Conservation (phyloP, 2,113 vertebrate genomes). For the Varanus komodoensis region DNA sequence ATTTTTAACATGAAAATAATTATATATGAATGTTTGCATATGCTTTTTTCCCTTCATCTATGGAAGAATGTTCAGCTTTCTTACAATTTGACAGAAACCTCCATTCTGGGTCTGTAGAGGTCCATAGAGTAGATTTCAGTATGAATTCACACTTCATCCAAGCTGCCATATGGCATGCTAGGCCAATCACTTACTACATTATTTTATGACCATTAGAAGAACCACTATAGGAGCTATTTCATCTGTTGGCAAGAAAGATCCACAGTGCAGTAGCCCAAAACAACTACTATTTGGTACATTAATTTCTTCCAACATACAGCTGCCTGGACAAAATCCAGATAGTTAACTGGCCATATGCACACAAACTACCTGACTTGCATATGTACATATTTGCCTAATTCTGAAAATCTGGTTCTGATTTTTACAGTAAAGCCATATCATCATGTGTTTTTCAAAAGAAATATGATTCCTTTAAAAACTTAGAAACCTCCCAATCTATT, state of each 20-base stretch:
- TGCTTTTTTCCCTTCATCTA: background rate
- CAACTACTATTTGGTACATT: slow-evolving; percentile 7
- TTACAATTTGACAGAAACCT: background rate
- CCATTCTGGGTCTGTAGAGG: background rate
- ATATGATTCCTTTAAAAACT: slow-evolving; percentile 20
- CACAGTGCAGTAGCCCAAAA: background rate
- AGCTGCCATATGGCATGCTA: background rate
- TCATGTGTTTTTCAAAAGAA: background rate
- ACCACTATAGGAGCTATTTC: background rate
- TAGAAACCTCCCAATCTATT: background rate
- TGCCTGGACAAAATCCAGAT: background rate
- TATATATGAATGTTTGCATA: background rate
- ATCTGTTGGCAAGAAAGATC: background rate
- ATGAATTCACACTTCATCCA: background rate
- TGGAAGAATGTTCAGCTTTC: background rate
- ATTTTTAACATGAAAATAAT: background rate
- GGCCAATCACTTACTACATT: background rate
- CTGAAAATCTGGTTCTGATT: slow-evolving; percentile 23
- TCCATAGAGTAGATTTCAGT: background rate
- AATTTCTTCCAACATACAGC: slow-evolving; percentile 16
- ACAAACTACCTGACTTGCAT: slow-evolving; percentile 8
- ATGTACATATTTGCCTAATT: background rate
- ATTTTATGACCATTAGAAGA: background rate
- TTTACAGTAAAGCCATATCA: background rate
- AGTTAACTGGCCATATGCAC: background rate